Evolutionary conservation across 2,797 vertebrate species (phyloP).

Genomic region (Pantherophis alleghaniensis): DNA sequence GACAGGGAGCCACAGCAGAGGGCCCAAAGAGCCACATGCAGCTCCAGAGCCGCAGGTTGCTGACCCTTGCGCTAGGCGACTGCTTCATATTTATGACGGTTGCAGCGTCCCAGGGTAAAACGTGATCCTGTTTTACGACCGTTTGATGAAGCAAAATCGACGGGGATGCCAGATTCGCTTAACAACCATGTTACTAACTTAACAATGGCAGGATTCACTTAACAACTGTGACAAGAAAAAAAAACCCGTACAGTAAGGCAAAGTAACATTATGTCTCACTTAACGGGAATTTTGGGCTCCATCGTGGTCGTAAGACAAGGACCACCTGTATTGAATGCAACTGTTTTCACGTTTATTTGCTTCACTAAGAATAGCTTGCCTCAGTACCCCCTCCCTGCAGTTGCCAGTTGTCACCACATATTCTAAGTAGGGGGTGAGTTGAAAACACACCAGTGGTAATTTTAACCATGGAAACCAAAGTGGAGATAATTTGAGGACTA

Average conservation of each 20-base stretch:
- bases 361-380: constrained; percentile 18
- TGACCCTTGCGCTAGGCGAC: no score
- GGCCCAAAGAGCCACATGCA: no score
- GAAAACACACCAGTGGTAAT: constrained; percentile 15
- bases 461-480: constrained; percentile 19
- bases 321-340: not conserved
- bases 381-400: not conserved
- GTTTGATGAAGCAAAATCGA: not conserved
- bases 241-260: no score
- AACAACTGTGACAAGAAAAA: no score
- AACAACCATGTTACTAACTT: no score
- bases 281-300: no score
- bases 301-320: no score
- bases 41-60: no score
- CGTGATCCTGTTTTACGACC: not conserved
- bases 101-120: no score
- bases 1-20: no score
- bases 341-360: not conserved
- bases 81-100: not conserved
- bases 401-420: not conserved
- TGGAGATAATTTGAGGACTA: constrained; percentile 31
- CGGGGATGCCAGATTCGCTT: no score
- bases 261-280: not conserved
- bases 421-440: not conserved
- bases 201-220: no score